A percentile compares a stretch with the other conserved stretches of the same genome.
These are phyloP conservation scores for Scaptomyza hsui DNA, from an alignment of 1,140 invertebrate species.

Conservation along the genomic window DNA sequence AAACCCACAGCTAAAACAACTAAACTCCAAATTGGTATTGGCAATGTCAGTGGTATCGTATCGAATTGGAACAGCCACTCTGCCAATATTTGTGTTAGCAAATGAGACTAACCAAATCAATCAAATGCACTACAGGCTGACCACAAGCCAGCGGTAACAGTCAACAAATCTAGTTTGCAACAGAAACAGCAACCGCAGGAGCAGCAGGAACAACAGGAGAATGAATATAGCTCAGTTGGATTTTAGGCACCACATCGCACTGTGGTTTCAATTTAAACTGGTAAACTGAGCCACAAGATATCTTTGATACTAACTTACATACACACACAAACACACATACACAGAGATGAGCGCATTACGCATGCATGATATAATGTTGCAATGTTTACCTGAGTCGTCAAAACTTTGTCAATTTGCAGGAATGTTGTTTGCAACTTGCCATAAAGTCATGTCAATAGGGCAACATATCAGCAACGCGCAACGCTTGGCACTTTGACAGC, in stretches of 20 bases:
- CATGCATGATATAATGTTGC: constrained; percentile 50
- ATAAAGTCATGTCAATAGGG: constrained; percentile 55
- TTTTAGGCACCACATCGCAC: constrained; percentile 45
- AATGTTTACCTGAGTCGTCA: constrained; percentile 52
- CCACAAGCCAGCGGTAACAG: constrained; percentile 61
- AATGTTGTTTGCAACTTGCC: constrained; percentile 56
- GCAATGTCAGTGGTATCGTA: neutral
- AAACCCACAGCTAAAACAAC: constrained; percentile 8
- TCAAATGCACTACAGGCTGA: constrained; percentile 62
- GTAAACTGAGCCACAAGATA: constrained; percentile 61
- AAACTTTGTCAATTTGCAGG: constrained; percentile 63
- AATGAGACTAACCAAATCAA: constrained; percentile 72
- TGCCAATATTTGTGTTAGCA: constrained; percentile 68
- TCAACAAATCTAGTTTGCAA: constrained; percentile 39
- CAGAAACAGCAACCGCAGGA: neutral
- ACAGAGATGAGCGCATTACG: constrained; percentile 28
- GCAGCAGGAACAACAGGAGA: neutral
- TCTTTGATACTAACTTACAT: constrained; percentile 24
- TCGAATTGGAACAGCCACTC: constrained; percentile 12
- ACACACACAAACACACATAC: constrained; percentile 22
- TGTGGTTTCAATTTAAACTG: constrained; percentile 61
- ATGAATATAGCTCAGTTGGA: constrained; percentile 44
- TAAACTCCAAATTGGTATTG: neutral
- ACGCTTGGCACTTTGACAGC: constrained; percentile 32
- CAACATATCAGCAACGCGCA: constrained; percentile 20